A percentile compares a stretch with the other conserved stretches of the same genome.
Evolutionary conservation across 2,113 vertebrate genomes (phyloP).

Genomic region (Phyllopteryx taeniolatus): DNA sequence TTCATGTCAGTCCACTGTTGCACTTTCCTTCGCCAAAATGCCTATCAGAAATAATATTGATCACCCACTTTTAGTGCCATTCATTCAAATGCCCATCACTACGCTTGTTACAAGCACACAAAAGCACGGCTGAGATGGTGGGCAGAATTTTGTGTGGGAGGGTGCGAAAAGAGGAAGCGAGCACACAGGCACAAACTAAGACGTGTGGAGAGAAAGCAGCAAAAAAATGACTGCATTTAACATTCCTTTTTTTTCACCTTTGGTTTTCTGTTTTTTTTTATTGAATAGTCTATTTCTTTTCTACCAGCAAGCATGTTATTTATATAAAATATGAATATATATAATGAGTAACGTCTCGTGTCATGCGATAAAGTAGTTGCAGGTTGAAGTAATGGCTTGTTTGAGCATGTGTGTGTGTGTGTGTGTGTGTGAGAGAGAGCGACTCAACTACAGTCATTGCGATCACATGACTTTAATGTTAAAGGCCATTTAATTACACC

Average conservation of each 20-base stretch:
- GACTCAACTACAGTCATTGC: slow-evolving; percentile 50
- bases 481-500: slow-evolving; percentile 67
- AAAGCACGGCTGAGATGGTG: slow-evolving; percentile 51
- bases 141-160: slow-evolving; percentile 67
- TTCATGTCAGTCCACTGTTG: not conserved
- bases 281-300: not conserved
- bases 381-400: slow-evolving; percentile 35
- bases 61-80: not conserved
- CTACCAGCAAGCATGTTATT: not conserved
- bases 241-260: slow-evolving; percentile 23
- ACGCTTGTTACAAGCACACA: slow-evolving; percentile 35
- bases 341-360: slow-evolving; percentile 9
- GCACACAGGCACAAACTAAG: slow-evolving; percentile 26
- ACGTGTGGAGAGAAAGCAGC: slow-evolving; percentile 20
- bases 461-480: slow-evolving; percentile 52
- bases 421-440: slow-evolving; percentile 15
- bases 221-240: slow-evolving; percentile 32
- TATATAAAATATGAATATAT: not conserved
- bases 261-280: slow-evolving; percentile 17
- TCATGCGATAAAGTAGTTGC: slow-evolving; percentile 22
- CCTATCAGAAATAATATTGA: not conserved
- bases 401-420: slow-evolving; percentile 20
- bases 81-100: not conserved
- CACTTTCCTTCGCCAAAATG: not conserved
- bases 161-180: slow-evolving; percentile 64